Percentiles rank a stretch among this genome's conserved stretches.
Evolutionary conservation across 1,140 invertebrate species (phyloP).

Genomic region (Plectrocnemia conspersa): DNA sequence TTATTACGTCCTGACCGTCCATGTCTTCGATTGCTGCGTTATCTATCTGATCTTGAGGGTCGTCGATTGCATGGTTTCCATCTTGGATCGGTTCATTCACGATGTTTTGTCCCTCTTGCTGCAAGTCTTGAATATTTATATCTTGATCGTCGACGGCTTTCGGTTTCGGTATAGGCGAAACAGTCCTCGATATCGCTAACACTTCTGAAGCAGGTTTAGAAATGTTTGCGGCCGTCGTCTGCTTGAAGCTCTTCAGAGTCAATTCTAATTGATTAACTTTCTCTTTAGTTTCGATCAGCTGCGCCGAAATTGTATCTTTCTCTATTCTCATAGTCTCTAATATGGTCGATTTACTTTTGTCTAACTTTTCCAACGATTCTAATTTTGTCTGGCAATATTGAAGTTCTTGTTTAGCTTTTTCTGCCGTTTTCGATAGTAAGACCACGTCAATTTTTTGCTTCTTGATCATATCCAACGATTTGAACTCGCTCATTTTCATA

Average conservation of each 20-base stretch:
- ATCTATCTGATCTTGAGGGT: slow-evolving; percentile 13
- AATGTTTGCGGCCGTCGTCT: background rate
- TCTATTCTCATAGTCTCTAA: slow-evolving; percentile 44
- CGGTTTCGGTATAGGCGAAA: background rate
- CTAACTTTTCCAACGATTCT: slow-evolving; percentile 44
- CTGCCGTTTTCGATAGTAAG: slow-evolving; percentile 22
- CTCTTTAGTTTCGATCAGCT: slow-evolving; percentile 38
- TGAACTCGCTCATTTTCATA: slow-evolving; percentile 3
- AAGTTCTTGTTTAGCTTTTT: slow-evolving; percentile 38
- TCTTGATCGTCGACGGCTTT: too few species aligned
- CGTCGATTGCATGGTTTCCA: slow-evolving; percentile 22
- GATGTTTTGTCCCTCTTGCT: background rate
- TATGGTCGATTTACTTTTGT: slow-evolving; percentile 41
- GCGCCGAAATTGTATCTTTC: slow-evolving; percentile 39
- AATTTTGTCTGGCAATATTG: slow-evolving; percentile 44
- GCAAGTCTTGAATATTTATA: background rate
- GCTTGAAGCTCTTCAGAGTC: slow-evolving; percentile 5
- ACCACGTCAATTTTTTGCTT: slow-evolving; percentile 16
- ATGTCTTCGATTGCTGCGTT: slow-evolving; percentile 29
- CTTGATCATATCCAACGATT: slow-evolving; percentile 14
- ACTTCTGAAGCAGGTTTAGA: background rate
- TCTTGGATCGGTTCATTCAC: slow-evolving; percentile 22
- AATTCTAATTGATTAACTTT: slow-evolving; percentile 31
- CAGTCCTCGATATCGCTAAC: background rate
- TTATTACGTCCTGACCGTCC: slow-evolving; percentile 17